phyloP scores from a whole-genome alignment of 2,888 invertebrate genomes.

The Crioceris asparagi region DNA sequence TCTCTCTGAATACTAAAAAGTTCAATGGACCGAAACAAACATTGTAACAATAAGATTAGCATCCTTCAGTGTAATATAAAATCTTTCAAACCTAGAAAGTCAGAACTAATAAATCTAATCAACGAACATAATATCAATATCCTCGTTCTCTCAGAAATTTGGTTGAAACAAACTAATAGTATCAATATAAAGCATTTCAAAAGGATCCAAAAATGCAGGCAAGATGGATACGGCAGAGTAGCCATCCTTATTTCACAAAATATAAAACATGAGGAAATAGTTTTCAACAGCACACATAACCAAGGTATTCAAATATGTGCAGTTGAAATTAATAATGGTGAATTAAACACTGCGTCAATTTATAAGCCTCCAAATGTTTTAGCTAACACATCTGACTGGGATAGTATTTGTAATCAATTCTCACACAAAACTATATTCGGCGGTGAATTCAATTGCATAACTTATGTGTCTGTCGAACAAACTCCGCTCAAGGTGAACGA shows the following conservation, averaged over 20 bases:
- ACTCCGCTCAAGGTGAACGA: too few species aligned
- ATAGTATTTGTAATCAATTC: constrained; percentile 5
- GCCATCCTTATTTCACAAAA: constrained; percentile 1
- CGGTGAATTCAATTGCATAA: constrained; percentile 3
- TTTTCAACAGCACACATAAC: constrained; percentile 1
- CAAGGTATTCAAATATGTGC: constrained; percentile 5
- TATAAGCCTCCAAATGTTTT: constrained; percentile 6
- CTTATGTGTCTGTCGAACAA: too few species aligned
- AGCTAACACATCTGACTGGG: constrained; percentile 3
- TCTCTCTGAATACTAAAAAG: constrained; percentile 3
- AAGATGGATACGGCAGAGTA: constrained; percentile 7
- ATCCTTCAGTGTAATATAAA: constrained; percentile 5
- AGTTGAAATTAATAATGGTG: constrained; percentile 1
- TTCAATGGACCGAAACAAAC: too few species aligned
- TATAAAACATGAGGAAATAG: constrained; percentile 1
- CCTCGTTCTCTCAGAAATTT: constrained; percentile 2
- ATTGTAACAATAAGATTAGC: constrained; percentile 1
- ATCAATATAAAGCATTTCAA: constrained; percentile 4
- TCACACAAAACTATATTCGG: constrained; percentile 1
- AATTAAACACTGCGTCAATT: constrained; percentile 2
- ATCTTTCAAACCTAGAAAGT: constrained; percentile 2
- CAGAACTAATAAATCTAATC: constrained; percentile 1
- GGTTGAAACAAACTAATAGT: constrained; percentile 1
- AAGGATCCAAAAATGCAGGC: constrained; percentile 1
- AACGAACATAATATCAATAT: constrained; percentile 1